A percentile compares a stretch with the other conserved stretches of the same genome.
Evolutionary conservation across 1,140 invertebrate species (phyloP).

Genomic region (Teleopsis dalmanni): DNA sequence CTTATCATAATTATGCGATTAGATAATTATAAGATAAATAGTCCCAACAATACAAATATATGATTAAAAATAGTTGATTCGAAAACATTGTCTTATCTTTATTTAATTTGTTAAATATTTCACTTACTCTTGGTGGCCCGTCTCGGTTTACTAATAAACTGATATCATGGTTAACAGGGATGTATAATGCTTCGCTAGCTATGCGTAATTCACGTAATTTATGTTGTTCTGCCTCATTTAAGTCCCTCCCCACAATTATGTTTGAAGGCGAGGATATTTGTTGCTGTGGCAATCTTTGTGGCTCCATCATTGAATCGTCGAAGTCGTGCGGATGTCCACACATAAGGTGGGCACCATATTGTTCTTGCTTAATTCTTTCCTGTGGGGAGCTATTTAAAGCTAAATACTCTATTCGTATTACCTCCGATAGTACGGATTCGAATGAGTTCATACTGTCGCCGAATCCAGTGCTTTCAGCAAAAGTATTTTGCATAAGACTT

Average conservation of each 20-base stretch:
- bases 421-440: constrained; percentile 72
- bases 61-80: too few relatives aligned
- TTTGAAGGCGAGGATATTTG: constrained; percentile 28
- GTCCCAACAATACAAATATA: too few relatives aligned
- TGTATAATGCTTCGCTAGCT: constrained; percentile 72
- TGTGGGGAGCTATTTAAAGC: constrained; percentile 27
- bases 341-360: constrained; percentile 1
- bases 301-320: constrained; percentile 9
- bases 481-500: constrained; percentile 21
- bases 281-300: constrained; percentile 22
- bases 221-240: constrained; percentile 72
- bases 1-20: too few relatives aligned
- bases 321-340: background rate
- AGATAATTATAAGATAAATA: too few relatives aligned
- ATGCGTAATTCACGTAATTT: constrained; percentile 77
- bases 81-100: too few relatives aligned
- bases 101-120: constrained; percentile 32
- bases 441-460: constrained; percentile 53
- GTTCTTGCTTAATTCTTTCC: constrained; percentile 29
- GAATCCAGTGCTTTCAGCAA: constrained; percentile 1
- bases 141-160: constrained; percentile 57
- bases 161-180: constrained; percentile 73
- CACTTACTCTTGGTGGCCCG: constrained; percentile 52
- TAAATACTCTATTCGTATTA: constrained; percentile 75
- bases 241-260: constrained; percentile 52